A percentile compares a stretch with the other conserved stretches of the same genome.
These are phyloP conservation scores for Drosophila neocordata DNA, from an alignment of 1,140 invertebrate genomes.

Conservation along the genomic window DNA sequence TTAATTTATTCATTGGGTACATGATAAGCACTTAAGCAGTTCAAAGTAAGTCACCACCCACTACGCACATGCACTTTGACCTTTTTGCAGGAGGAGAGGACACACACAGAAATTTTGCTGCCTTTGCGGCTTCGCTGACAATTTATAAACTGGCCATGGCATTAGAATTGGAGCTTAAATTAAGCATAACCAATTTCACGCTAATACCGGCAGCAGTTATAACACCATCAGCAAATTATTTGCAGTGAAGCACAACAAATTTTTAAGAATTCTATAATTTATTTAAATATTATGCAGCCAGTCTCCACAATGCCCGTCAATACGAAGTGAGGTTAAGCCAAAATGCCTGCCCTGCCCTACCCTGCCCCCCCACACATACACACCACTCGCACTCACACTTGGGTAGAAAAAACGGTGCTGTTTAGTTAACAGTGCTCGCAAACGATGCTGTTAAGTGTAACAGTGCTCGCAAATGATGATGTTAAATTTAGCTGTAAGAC, in stretches of 20 bases:
- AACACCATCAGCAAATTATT: conserved; percentile 6
- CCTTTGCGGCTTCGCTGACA: conserved; percentile 19
- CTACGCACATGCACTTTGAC: conserved; percentile 49
- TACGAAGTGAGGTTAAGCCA: conserved; percentile 50
- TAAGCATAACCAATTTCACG: conserved; percentile 37
- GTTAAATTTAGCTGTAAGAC: conserved; percentile 15
- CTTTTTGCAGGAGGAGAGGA: conserved; percentile 30
- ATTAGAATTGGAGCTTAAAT: conserved; percentile 5
- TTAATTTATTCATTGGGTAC: conserved; percentile 14
- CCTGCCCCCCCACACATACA: background rate
- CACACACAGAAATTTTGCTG: conserved; percentile 7
- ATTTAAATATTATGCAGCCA: conserved; percentile 59
- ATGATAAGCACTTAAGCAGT: no score
- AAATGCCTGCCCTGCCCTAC: conserved; percentile 9
- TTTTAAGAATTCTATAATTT: conserved; percentile 29
- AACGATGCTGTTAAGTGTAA: conserved; percentile 40
- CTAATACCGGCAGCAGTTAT: conserved; percentile 28
- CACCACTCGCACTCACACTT: background rate
- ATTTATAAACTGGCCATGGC: conserved; percentile 47
- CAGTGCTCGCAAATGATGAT: conserved; percentile 29
- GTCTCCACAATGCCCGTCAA: background rate
- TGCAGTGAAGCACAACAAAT: conserved; percentile 43
- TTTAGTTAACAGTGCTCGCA: conserved; percentile 2
- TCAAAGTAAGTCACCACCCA: background rate
- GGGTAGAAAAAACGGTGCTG: conserved; percentile 27